Base-by-base conservation (phyloP, 1,140 invertebrate species). In the Trialeurodes vaporariorum region DNA sequence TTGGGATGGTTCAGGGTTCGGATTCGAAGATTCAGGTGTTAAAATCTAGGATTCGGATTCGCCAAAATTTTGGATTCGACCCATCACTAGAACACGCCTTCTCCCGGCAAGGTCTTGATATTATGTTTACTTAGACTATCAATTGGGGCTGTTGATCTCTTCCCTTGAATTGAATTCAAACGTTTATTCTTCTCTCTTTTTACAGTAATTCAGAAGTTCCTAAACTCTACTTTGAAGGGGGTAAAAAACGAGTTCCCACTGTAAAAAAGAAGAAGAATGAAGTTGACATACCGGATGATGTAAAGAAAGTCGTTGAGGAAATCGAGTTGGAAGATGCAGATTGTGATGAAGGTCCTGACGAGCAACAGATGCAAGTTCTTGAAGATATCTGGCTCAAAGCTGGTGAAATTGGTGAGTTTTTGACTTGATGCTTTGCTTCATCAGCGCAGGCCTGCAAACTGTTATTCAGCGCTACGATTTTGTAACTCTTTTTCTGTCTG, bases 351-450 rank as follows among this genome's bases (percentile, higher is more conserved):
- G 26, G 76, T 11, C 84, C 85, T 0, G 87, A 90, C 76, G 89
- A 90, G 67, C 83, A 87, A 65, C 86, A 89, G 69, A 75, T 90
- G 12, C 87, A 90, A 78, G 87, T 84, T 34, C 77, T 91, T 0
- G 88, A 90, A 79, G 89, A 91, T 72, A 90, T 91, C 71, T 91
- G 89, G 86, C 70, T 89, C 25, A 91, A 91, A 80, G 89, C 88
- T 68, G 88, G 88, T 67, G 88, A 90, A 80, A 88, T 90, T 77
- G 87, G 83, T 84, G 77, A 78, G 73, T 63, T 21, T n/a, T n/a
- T n/a, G n/a, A n/a, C n/a, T n/a, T n/a, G n/a, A n/a, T n/a, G n/a
- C n/a, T n/a, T n/a, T n/a, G n/a, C n/a, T n/a, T n/a, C n/a, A n/a
- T n/a, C n/a, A n/a, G n/a, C n/a, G n/a, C n/a, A n/a, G n/a, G n/a